A percentile compares a stretch with the other conserved stretches of the same genome.
phyloP scores from a whole-genome alignment of 2,888 invertebrate genomes.

The Drosophila phalerata region DNA sequence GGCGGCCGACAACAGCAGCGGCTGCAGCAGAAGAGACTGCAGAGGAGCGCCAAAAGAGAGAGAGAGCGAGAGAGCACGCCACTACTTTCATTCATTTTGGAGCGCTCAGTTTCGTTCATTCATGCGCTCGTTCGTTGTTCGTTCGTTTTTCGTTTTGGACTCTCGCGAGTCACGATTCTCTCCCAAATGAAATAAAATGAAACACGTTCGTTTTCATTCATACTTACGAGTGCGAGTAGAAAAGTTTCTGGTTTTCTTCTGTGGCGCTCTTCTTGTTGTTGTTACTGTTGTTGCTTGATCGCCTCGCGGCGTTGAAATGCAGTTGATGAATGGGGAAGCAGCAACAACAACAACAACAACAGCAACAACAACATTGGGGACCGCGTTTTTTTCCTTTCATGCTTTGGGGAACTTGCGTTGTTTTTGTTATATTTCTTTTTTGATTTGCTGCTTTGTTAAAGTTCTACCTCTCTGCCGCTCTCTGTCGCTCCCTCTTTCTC shows the following conservation, averaged over 20 bases:
- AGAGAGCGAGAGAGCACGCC: conserved; percentile 31
- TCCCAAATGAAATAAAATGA: conserved; percentile 40
- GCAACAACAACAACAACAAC: conserved; percentile 37
- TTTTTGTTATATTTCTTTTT: conserved; percentile 60
- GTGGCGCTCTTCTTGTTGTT: conserved; percentile 17
- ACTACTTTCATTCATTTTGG: conserved; percentile 77
- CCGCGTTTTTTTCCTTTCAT: conserved; percentile 23
- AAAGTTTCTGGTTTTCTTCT: conserved; percentile 69
- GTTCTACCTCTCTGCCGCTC: conserved; percentile 34
- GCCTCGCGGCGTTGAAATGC: conserved; percentile 80
- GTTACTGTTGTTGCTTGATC: conserved; percentile 46
- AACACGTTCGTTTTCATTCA: conserved; percentile 82
- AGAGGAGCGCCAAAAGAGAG: conserved; percentile 13
- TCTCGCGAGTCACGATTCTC: conserved; percentile 20
- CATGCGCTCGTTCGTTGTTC: conserved; percentile 56
- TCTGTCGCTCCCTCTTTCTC: not conserved
- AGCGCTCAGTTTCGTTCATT: conserved; percentile 64
- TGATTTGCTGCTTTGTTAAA: conserved; percentile 46
- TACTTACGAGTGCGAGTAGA: conserved; percentile 68
- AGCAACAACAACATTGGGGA: conserved; percentile 42
- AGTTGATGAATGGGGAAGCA: conserved; percentile 77
- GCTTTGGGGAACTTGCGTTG: conserved; percentile 60
- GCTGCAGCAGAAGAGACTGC: conserved; percentile 13
- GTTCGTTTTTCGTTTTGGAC: no score
- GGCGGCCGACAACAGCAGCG: conserved; percentile 20